Conservation (phyloP, 2,888 invertebrate genomes). For the Polydesmus complanatus region DNA sequence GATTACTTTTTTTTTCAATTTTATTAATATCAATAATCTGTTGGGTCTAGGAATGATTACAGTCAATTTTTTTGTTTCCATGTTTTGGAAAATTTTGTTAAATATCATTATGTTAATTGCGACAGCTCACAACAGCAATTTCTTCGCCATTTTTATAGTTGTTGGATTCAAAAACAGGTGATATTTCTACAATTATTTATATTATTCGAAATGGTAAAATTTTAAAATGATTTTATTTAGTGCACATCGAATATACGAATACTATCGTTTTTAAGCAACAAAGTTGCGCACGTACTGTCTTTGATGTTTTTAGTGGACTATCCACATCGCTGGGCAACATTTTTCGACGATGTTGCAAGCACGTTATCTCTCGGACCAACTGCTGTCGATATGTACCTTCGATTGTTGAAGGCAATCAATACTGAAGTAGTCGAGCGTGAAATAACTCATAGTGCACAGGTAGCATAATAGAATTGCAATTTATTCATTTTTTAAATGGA, state of each 20-base stretch:
- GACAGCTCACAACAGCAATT: slow-evolving; percentile 27
- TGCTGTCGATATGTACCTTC: slow-evolving; percentile 39
- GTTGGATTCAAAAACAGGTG: slow-evolving; percentile 34
- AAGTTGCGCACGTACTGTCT: slow-evolving; percentile 41
- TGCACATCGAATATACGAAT: slow-evolving; percentile 21
- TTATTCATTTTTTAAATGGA: not conserved
- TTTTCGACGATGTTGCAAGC: slow-evolving; percentile 38
- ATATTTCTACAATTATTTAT: not conserved
- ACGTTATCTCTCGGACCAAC: slow-evolving; percentile 29
- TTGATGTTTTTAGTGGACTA: slow-evolving; percentile 41
- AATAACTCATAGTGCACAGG: slow-evolving; percentile 29
- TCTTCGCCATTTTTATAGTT: slow-evolving; percentile 31
- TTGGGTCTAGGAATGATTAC: slow-evolving; percentile 32
- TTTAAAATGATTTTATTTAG: not conserved
- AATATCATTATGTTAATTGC: slow-evolving; percentile 28
- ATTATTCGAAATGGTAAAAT: not conserved
- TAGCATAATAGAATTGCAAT: slow-evolving; percentile 16
- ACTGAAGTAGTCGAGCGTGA: slow-evolving; percentile 40
- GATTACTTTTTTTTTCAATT: not conserved
- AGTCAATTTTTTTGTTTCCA: slow-evolving; percentile 38
- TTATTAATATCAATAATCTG: not conserved
- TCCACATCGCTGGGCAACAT: slow-evolving; percentile 39
- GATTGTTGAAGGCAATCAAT: slow-evolving; percentile 40
- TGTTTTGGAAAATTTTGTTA: slow-evolving; percentile 37
- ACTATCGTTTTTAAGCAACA: slow-evolving; percentile 38